Conservation (phyloP, 2,888 invertebrate genomes). For the Galerucella nymphaeae region DNA sequence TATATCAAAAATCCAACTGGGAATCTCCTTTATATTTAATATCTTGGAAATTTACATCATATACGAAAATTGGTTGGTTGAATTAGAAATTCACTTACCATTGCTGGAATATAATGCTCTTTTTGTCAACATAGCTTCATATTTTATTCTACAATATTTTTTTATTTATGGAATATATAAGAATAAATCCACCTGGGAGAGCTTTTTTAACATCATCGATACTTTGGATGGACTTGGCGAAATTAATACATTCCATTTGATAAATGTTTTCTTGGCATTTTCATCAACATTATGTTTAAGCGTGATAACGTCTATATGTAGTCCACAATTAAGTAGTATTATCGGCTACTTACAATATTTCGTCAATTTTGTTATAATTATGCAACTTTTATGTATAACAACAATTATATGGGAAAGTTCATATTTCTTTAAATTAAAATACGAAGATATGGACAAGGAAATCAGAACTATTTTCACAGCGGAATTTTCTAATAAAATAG, state of each 20-base stretch:
- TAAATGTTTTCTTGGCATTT: background rate
- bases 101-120: background rate
- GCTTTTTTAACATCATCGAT: background rate
- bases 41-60: background rate
- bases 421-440: background rate
- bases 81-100: background rate
- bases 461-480: background rate
- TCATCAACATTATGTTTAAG: background rate
- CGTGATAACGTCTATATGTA: background rate
- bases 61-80: background rate
- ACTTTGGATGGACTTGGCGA: background rate
- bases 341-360: background rate
- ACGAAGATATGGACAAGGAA: background rate
- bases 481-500: background rate
- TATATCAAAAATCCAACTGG: background rate
- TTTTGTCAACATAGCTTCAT: too few relatives aligned
- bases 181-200: background rate
- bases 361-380: background rate
- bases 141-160: background rate
- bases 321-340: background rate
- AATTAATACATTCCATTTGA: background rate
- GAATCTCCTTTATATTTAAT: background rate
- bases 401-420: background rate
- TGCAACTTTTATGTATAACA: background rate
- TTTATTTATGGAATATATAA: constrained; percentile 3